phyloP scores from a whole-genome alignment of 2,113 vertebrate genomes.

The Callopanchax toddi region DNA sequence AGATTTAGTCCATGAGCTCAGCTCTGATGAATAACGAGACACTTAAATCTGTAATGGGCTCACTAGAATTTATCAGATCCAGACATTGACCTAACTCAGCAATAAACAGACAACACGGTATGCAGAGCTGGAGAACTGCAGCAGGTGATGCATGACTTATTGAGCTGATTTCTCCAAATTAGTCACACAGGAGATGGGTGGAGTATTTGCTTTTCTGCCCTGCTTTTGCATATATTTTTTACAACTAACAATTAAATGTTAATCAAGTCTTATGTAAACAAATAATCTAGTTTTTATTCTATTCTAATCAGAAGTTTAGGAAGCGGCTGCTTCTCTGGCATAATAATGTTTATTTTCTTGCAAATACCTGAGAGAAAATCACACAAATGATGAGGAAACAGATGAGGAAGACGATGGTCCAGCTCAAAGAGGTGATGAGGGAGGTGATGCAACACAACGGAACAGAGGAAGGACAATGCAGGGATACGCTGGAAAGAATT shows the following conservation, averaged over 20 bases:
- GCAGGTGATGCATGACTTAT: constrained; percentile 19
- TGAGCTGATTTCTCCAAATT: constrained; percentile 35
- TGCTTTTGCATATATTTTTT: no score
- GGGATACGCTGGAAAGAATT: not conserved
- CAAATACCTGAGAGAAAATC: not conserved
- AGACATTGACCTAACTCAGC: constrained; percentile 47
- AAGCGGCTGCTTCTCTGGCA: not conserved
- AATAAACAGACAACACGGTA: constrained; percentile 28
- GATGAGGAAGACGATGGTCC: not conserved
- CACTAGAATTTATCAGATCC: constrained; percentile 39
- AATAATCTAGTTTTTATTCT: no score
- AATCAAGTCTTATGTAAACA: no score
- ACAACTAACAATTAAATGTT: no score
- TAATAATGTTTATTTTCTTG: not conserved
- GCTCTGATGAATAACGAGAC: constrained; percentile 36
- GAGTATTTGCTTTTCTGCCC: not conserved
- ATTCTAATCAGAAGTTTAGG: not conserved
- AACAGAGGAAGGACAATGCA: not conserved
- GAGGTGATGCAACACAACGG: not conserved
- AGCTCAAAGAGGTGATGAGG: not conserved
- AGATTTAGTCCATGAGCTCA: constrained; percentile 20
- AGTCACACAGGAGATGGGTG: not conserved
- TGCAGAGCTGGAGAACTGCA: constrained; percentile 1
- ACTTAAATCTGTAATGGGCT: constrained; percentile 40
- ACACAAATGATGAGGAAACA: not conserved